Base-by-base conservation (phyloP, 2,888 invertebrate species). In the Drosophila robusta region DNA sequence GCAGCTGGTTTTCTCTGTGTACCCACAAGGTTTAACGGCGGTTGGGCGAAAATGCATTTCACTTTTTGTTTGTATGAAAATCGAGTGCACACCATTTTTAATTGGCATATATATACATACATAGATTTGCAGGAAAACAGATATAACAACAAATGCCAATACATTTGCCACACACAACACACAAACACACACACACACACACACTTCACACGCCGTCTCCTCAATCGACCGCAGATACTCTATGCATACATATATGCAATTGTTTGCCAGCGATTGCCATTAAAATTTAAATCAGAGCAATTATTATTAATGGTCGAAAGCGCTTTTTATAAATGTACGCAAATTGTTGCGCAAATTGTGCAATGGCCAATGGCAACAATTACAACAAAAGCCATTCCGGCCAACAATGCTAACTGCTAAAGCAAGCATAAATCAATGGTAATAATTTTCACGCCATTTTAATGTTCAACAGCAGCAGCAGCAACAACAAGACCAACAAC, bases 271-370 rank as follows among this genome's bases (percentile, higher is more conserved):
- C 86, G 83, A 90, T 90, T 74, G 87, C 91, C 87, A 90, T 90
- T 90, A 90, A 91, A 90, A 89, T 86, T 90, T 90, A 89, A 91
- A 90, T 89, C 91, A 88, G 75, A 87, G 86, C 90, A 91, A 90
- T 91, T 90, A 89, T 90, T 88, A 90, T 91, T 91, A 89, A 91
- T 89, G 90, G 84, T 69, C 76, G 80, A 81, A 80, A 82, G 76
- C 76, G 82, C 79, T 75, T 87, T 90, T 91, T 86, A 84, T 80
- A 88, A 88, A 85, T 89, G 89, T 74, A 74, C 70, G 87, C 80
- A 77, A 83, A 89, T 86, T 86, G 90, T 57, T 65, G 67, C 22
- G 65, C 68, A 81, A 81, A 76, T 72, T 77, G 79, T 70, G 63
- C 75, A 67, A 45, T 63, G 63, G 56, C 57, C 57, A 45, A 5